phyloP scores from a whole-genome alignment of 1,140 invertebrate genomes.

The Gyrodactylus bullatarudis region DNA sequence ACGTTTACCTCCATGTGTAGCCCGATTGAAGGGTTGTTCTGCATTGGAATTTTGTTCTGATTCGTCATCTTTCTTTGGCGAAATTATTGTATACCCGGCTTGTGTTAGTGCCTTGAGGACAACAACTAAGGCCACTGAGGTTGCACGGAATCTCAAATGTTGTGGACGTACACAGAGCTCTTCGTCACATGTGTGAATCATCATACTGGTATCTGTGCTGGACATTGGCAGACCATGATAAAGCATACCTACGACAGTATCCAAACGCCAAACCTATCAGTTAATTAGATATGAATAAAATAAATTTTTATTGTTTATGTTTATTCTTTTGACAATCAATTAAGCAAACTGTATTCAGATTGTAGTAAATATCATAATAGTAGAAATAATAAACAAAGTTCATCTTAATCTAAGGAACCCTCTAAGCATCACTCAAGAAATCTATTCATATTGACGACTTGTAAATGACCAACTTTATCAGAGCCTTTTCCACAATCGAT shows the following conservation, averaged over 20 bases:
- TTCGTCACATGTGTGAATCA: constrained; percentile 2
- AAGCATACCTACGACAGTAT: constrained; percentile 3
- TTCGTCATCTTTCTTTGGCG: neutral
- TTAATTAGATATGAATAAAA: neutral
- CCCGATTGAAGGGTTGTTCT: too few species aligned
- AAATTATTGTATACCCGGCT: neutral
- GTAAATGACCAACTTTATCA: constrained; percentile 4
- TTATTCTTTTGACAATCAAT: neutral
- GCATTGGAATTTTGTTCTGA: too few species aligned
- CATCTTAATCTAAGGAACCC: too few species aligned
- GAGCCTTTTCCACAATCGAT: constrained; percentile 4
- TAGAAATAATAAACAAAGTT: neutral
- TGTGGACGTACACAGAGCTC: constrained; percentile 2
- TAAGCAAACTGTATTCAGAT: too few species aligned
- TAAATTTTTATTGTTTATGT: neutral
- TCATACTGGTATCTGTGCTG: neutral
- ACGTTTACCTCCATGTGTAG: too few species aligned
- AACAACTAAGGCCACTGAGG: constrained; percentile 3
- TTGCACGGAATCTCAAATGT: neutral
- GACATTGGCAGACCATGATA: constrained; percentile 5
- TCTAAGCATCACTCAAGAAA: too few species aligned
- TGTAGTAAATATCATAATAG: neutral
- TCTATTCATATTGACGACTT: too few species aligned
- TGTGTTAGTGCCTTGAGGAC: neutral
- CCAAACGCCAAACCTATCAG: neutral